A percentile compares a stretch with the other conserved stretches of the same genome.
Conservation (phyloP, 2,888 invertebrate species). For the Vesta saturnalis region DNA sequence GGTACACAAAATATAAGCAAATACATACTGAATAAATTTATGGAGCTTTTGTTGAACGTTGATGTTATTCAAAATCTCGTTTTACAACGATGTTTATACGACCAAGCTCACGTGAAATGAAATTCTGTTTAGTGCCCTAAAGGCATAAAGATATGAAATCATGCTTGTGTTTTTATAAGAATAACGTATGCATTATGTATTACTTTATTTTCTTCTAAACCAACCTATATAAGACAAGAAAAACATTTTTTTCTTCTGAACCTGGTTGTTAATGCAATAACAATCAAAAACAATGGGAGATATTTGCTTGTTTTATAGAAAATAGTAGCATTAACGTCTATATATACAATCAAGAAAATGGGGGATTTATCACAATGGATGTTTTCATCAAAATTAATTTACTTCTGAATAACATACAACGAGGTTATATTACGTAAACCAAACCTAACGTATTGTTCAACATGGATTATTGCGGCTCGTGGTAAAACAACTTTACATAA, state of each 20-base stretch:
- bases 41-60: constrained; percentile 8
- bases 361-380: neutral
- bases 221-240: constrained; percentile 4
- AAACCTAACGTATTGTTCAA: neutral
- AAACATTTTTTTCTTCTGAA: neutral
- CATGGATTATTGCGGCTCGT: neutral
- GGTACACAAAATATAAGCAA: constrained; percentile 7
- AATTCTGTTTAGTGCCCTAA: constrained; percentile 26
- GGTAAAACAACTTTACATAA: neutral
- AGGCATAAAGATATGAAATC: constrained; percentile 30
- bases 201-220: constrained; percentile 15
- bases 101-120: constrained; percentile 18
- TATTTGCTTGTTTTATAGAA: neutral
- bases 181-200: constrained; percentile 31
- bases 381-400: neutral
- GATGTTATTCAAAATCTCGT: constrained; percentile 19
- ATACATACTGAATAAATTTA: constrained; percentile 9
- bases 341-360: too few species aligned
- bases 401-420: neutral
- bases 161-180: constrained; percentile 32
- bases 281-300: too few species aligned
- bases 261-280: neutral
- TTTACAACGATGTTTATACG: constrained; percentile 22
- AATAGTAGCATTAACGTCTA: neutral
- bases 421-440: neutral